phyloP scores from a whole-genome alignment of 1,140 invertebrate genomes.

The Calephelis virginiensis region DNA sequence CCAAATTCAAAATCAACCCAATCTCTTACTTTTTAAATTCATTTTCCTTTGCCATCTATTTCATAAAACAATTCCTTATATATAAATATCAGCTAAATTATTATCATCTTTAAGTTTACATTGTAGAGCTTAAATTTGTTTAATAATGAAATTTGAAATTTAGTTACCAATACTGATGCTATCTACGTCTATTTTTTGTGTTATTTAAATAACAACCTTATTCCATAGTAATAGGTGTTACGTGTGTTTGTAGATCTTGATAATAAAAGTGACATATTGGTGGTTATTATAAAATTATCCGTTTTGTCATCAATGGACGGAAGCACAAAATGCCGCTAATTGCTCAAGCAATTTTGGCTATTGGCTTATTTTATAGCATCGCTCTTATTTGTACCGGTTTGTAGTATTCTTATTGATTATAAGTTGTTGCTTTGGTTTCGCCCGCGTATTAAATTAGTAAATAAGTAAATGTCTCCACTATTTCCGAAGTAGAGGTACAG shows the following conservation, averaged over 20 bases:
- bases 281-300: conserved; percentile 38
- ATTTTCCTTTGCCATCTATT: not conserved
- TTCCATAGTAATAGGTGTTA: not conserved
- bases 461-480: too few species aligned
- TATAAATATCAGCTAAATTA: not conserved
- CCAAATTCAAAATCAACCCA: conserved; percentile 8
- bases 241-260: conserved; percentile 6
- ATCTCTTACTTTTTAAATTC: not conserved
- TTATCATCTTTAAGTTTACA: not conserved
- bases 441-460: too few species aligned
- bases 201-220: conserved; percentile 19
- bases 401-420: too few species aligned
- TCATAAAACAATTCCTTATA: not conserved
- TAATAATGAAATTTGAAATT: conserved; percentile 3
- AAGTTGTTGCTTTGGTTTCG: too few species aligned
- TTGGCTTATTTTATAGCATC: not conserved
- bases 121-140: conserved; percentile 17
- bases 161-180: conserved; percentile 27
- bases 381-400: too few species aligned
- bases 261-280: conserved; percentile 44
- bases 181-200: not conserved
- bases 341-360: conserved; percentile 21
- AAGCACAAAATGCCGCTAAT: conserved; percentile 29
- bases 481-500: too few species aligned
- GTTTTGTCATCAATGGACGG: conserved; percentile 36